Evolutionary conservation across 2,888 invertebrate species (phyloP).

Genomic region (Thumatha senex): DNA sequence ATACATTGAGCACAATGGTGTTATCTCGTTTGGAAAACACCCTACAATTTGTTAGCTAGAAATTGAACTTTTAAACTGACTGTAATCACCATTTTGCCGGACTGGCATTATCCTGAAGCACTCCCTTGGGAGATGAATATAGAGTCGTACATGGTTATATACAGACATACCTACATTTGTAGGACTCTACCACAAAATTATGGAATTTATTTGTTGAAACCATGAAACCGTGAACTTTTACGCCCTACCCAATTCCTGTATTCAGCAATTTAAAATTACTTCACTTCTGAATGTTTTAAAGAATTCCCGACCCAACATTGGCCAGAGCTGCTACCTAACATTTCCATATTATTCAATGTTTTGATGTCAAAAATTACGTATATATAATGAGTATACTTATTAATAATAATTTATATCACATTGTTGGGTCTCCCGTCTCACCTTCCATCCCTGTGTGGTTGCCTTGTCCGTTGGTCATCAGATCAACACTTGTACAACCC

Average conservation of each 20-base stretch:
- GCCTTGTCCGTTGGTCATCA: too few relatives aligned
- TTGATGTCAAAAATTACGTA: too few relatives aligned
- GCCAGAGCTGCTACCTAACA: too few relatives aligned
- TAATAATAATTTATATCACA: too few relatives aligned
- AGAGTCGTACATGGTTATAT: background rate
- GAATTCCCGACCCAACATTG: too few relatives aligned
- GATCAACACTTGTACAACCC: too few relatives aligned
- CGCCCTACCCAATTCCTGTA: background rate
- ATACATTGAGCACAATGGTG: background rate
- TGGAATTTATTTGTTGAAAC: background rate
- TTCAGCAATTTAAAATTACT: background rate
- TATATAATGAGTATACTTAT: too few relatives aligned
- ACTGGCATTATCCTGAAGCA: background rate
- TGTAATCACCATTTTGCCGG: conserved; percentile 9
- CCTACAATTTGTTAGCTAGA: background rate
- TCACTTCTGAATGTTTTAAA: too few relatives aligned
- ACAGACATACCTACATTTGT: conserved; percentile 4
- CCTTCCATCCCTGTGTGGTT: too few relatives aligned
- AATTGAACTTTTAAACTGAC: conserved; percentile 4
- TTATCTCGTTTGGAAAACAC: background rate
- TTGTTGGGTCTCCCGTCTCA: too few relatives aligned
- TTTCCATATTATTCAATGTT: too few relatives aligned
- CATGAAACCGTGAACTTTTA: background rate
- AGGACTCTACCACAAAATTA: background rate
- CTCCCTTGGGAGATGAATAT: conserved; percentile 6